Evolutionary conservation across 2,888 invertebrate genomes (phyloP), one percentile per base, ranked within the genome.

Genomic region (Sinhomidia bicolor): DNA sequence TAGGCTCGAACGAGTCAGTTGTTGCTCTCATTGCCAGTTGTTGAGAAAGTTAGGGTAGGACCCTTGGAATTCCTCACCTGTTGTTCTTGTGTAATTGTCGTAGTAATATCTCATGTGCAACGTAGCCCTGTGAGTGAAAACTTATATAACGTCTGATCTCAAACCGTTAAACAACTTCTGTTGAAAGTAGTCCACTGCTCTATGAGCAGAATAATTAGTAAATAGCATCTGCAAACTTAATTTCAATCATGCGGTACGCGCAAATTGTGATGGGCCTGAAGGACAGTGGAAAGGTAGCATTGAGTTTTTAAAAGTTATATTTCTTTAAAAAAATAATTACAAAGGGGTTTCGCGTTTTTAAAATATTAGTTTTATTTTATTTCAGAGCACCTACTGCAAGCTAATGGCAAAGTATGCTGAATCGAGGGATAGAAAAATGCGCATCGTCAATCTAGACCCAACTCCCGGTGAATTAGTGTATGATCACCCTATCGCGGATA

Each of bases 201-300:
- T 14, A 6, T 10, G 47, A 47, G 47, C 14, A 14, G 47, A 3
- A 10, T 10, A 47, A 5, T 10, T 47, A 14, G 41, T 7, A 41
- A 10, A 10, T 47, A 47, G 47, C 47, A 5, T 10, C 47, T 14
- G 29, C 0, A 26, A 32, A 5, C 57, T 17, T 47, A 32, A 6
- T 32, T 51, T 29, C 20, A 78, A 44, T 23, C 80, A 98, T 98
- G 98, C 95, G 98, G 68, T 99, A 98, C 93, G 99, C 97, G 20
- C 99, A 99, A 93, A 94, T 99, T 91, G 97, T 99, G 0, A 97
- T 99, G 93, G 99, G 99, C 0, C 99, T 99, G 32, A 99, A 99
- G 0, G 99, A 99, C 3, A 97, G 98, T 94, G 99, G 99, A 88
- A 99, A 99, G 95, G 98, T 98, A 95, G 94, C 12, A 0, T 26